Evolutionary conservation across 2,113 vertebrate genomes (phyloP), one percentile per base, ranked within the genome.

Genomic region (Heterotis niloticus): DNA sequence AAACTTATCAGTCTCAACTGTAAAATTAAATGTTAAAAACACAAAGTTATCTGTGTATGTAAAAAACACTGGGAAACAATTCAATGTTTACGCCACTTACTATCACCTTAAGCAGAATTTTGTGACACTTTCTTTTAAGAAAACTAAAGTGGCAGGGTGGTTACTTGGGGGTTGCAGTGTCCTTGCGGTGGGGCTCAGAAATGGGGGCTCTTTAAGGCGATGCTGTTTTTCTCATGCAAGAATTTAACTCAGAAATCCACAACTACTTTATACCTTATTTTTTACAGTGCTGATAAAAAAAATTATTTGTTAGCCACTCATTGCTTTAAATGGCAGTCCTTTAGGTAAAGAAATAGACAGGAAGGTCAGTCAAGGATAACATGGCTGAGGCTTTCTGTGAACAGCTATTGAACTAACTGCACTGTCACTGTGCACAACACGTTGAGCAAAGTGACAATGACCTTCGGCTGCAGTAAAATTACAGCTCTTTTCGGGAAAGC

Each of bases 221-320:
- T 44, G 26, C 20, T 60, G 56, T 34, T 69, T 17, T 23, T 34
- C 54, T 12, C 24, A 56, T 23, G 71, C 23, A 17, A 14, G 5
- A 52, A 24, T 23, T 5, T 59, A 28, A 52, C 54, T 24, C 18
- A 69, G 65, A 20, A 23, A 57, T 11, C 12, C 56, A 69, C 28
- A 77, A 67, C 54, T 77, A 52, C 29, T 67, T 66, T 28, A 56
- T 78, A 54, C 59, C 18, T 66, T 18, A 34, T 75, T 29, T 75
- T 64, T 57, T 57, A 54, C n/a, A 28, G 71, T 20, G 51, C 64
- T 77, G 51, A n/a, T n/a, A 77, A 57, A 57, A 66, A n/a, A 59
- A 78, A 23, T 26, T 28, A 51, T 78, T 54, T 59, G 24, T 56
- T 23, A 5, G 26, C 29, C 9, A 9, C 24, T 29, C 13, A 34